These are phyloP conservation scores for Artemia franciscana DNA, from an alignment of 1,140 invertebrate species.

Conservation along the genomic window DNA sequence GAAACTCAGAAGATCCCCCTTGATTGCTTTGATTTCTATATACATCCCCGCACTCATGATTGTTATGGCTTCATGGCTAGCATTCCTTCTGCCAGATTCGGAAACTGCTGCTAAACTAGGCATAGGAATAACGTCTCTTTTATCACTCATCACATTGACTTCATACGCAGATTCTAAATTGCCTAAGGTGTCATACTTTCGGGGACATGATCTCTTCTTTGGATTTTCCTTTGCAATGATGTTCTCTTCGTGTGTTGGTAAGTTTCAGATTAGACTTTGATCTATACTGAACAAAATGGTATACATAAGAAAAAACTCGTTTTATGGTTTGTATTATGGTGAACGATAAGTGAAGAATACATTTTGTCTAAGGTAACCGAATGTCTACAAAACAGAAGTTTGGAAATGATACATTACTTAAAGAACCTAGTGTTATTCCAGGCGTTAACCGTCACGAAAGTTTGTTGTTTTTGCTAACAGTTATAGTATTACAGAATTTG, in stretches of 20 bases:
- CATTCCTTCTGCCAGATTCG: neutral
- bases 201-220: neutral
- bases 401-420: too few relatives aligned
- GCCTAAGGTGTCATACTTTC: neutral
- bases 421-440: too few relatives aligned
- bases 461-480: too few relatives aligned
- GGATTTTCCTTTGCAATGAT: neutral
- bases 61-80: neutral
- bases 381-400: too few relatives aligned
- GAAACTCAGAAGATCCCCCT: neutral
- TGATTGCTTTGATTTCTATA: neutral
- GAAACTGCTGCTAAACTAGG: neutral
- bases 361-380: too few relatives aligned
- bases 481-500: too few relatives aligned
- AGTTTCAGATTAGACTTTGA: too few relatives aligned
- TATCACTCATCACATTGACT: neutral
- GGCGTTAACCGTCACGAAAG: too few relatives aligned
- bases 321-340: too few relatives aligned
- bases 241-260: neutral
- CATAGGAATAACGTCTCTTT: neutral
- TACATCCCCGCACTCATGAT: neutral
- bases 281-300: too few relatives aligned
- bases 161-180: neutral
- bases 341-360: too few relatives aligned
- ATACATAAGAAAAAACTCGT: too few relatives aligned